These are phyloP conservation scores for Hemiprocne comata DNA, from an alignment of 2,113 vertebrate species.

Conservation along the genomic window DNA sequence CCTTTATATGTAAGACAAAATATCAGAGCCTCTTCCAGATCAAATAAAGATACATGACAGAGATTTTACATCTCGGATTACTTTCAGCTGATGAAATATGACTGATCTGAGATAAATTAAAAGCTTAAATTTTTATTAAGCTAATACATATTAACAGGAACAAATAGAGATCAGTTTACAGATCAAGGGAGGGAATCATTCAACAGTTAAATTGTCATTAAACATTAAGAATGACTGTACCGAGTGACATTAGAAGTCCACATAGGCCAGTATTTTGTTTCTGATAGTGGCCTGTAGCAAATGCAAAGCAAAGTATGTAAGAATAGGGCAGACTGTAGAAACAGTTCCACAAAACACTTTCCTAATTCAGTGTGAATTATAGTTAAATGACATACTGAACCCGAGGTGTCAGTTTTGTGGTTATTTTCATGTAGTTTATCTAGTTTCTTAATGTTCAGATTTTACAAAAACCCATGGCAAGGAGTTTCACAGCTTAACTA, in stretches of 20 bases:
- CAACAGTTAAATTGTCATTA: background rate
- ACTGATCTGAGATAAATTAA: conserved; percentile 10
- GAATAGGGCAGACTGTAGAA: background rate
- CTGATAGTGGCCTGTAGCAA: background rate
- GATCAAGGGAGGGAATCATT: conserved; percentile 26
- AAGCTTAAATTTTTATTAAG: conserved; percentile 25
- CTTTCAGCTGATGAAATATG: conserved; percentile 12
- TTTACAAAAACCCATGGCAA: background rate
- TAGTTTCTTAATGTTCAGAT: background rate
- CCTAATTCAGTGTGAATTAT: background rate
- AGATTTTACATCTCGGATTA: conserved; percentile 20
- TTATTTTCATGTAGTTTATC: background rate
- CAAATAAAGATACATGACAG: conserved; percentile 9
- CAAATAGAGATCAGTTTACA: background rate
- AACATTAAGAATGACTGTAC: background rate
- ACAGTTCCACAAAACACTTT: background rate
- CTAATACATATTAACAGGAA: background rate
- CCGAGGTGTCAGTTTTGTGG: background rate
- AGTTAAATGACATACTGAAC: conserved; percentile 36
- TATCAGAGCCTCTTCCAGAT: background rate
- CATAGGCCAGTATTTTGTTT: background rate
- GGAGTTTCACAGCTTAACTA: conserved; percentile 18
- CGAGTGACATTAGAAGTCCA: background rate
- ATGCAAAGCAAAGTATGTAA: background rate
- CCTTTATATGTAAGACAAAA: background rate